Percentiles rank a stretch among this genome's conserved stretches.
phyloP scores from a whole-genome alignment of 2,113 vertebrate species.

The Atherinomorus stipes region DNA sequence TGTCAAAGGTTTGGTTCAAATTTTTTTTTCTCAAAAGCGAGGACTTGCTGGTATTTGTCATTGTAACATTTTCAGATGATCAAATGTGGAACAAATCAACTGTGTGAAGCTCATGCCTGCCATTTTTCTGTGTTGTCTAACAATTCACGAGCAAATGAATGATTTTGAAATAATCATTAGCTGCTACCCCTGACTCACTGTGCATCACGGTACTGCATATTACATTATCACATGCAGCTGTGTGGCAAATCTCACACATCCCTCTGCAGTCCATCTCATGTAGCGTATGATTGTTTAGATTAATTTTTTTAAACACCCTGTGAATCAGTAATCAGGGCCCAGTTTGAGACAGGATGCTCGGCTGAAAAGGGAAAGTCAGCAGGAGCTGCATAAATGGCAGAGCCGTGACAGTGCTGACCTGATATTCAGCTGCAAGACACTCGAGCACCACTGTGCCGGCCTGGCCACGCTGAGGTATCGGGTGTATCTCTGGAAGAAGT shows the following conservation, averaged over 20 bases:
- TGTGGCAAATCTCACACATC: conserved; percentile 20
- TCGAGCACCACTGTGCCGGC: background rate
- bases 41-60: background rate
- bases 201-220: conserved; percentile 8
- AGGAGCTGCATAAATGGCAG: conserved; percentile 35
- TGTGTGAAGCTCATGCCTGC: too few relatives aligned
- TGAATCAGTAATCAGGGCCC: conserved; percentile 40
- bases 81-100: too few relatives aligned
- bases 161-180: background rate
- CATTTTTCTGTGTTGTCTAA: background rate
- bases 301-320: conserved; percentile 1
- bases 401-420: conserved; percentile 31
- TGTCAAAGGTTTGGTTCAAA: too few relatives aligned
- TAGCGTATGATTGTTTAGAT: conserved; percentile 23
- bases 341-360: conserved; percentile 27
- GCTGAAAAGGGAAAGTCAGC: conserved; percentile 48
- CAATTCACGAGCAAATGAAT: background rate
- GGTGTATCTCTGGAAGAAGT: conserved; percentile 33
- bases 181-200: background rate
- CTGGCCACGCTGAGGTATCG: conserved; percentile 15
- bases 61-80: too few relatives aligned
- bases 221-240: background rate
- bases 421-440: conserved; percentile 22
- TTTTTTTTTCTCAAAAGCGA: too few relatives aligned
- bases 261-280: background rate